Conservation (phyloP, 2,113 vertebrate species). For the Propithecus coquereli region DNA sequence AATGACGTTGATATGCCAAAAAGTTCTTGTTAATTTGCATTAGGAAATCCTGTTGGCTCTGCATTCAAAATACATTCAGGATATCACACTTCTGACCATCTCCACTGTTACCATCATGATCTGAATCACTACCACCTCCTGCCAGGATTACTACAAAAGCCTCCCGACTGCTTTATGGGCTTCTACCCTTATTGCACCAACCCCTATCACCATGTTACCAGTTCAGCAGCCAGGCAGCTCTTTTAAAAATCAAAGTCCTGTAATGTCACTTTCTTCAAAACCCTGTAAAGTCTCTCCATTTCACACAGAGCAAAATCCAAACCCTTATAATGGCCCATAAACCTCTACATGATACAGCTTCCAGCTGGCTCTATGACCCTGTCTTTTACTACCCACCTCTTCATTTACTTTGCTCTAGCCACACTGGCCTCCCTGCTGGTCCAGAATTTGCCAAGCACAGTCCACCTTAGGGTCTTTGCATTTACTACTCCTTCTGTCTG, state of each 20-base stretch:
- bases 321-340: background rate
- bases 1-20: slow-evolving; percentile 12
- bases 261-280: background rate
- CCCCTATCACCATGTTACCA: background rate
- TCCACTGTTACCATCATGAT: background rate
- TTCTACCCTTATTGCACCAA: background rate
- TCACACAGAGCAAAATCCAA: background rate
- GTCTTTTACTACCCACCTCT: background rate
- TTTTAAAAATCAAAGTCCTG: background rate
- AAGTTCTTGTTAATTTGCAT: background rate
- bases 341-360: background rate
- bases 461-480: background rate
- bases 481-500: background rate
- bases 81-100: background rate
- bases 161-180: background rate
- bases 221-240: background rate
- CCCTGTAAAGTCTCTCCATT: background rate
- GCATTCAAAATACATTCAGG: background rate
- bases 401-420: background rate
- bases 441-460: background rate
- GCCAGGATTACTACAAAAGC: background rate
- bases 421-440: background rate
- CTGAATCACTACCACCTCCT: background rate
- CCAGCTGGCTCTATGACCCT: background rate
- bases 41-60: background rate